Evolutionary conservation across 2,113 vertebrate genomes (phyloP).

Genomic region (Forbesichthys papilliferus): DNA sequence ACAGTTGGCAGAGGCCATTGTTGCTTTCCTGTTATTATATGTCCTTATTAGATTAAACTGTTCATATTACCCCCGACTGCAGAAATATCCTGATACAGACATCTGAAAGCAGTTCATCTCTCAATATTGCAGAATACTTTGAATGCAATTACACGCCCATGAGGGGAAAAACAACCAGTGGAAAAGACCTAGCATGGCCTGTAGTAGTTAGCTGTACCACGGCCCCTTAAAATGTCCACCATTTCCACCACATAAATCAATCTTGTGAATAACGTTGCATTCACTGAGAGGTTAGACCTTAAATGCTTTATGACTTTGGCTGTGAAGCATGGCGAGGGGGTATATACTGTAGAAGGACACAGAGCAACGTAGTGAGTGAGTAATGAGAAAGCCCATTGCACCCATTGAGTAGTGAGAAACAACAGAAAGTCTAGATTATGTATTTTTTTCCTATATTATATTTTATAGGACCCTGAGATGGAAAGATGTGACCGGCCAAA

Average conservation of each 20-base stretch:
- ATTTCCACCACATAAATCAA: slow-evolving; percentile 59
- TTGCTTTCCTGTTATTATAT: slow-evolving; percentile 57
- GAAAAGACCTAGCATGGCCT: slow-evolving; percentile 32
- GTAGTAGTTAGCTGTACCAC: slow-evolving; percentile 33
- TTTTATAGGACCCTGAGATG: slow-evolving; percentile 26
- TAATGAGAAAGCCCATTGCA: no score
- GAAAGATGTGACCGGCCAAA: slow-evolving; percentile 24
- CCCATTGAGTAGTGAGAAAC: not conserved
- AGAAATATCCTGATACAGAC: slow-evolving; percentile 57
- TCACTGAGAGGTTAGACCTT: slow-evolving; percentile 27
- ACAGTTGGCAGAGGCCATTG: slow-evolving; percentile 16
- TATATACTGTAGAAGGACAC: slow-evolving; percentile 27
- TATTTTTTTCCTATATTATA: slow-evolving; percentile 3
- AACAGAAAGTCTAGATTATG: slow-evolving; percentile 9
- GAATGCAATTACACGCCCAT: slow-evolving; percentile 40
- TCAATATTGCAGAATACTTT: slow-evolving; percentile 30
- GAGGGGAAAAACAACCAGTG: slow-evolving; percentile 19
- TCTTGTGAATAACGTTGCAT: slow-evolving; percentile 38
- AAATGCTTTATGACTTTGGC: slow-evolving; percentile 49
- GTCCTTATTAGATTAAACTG: slow-evolving; percentile 60
- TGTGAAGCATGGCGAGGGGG: slow-evolving; percentile 32
- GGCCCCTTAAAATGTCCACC: slow-evolving; percentile 35
- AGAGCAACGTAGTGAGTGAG: not conserved
- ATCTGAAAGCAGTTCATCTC: slow-evolving; percentile 68
- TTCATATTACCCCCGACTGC: slow-evolving; percentile 46